These are phyloP conservation scores for Thecophora atra DNA, from an alignment of 2,888 invertebrate genomes.

Conservation along the genomic window DNA sequence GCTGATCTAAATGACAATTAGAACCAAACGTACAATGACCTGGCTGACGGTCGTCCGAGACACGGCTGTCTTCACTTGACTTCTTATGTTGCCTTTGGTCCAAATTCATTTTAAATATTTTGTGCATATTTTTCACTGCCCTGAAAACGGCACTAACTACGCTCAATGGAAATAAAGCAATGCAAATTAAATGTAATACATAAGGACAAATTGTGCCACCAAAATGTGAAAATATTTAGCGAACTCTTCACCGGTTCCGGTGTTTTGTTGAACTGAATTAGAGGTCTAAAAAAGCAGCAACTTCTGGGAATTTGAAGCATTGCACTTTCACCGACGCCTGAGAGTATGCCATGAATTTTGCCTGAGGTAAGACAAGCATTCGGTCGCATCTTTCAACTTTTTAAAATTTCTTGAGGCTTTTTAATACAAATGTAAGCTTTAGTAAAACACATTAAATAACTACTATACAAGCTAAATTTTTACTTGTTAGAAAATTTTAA, in stretches of 20 bases:
- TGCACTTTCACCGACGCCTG: too few species aligned
- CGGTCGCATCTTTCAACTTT: too few species aligned
- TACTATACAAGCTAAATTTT: too few species aligned
- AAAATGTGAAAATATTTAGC: not conserved
- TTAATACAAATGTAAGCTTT: too few species aligned
- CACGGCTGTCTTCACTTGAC: not conserved
- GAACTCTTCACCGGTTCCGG: not conserved
- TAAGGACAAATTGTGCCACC: slow-evolving; percentile 4
- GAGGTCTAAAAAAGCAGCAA: slow-evolving; percentile 25
- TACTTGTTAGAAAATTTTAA: too few species aligned
- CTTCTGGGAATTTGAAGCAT: not conserved
- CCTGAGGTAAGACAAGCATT: too few species aligned
- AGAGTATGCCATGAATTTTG: too few species aligned
- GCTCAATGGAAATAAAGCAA: not conserved
- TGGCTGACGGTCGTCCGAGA: not conserved
- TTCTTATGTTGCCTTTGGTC: not conserved
- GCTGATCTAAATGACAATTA: slow-evolving; percentile 11
- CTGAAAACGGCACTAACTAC: not conserved
- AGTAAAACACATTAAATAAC: too few species aligned
- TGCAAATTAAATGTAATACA: slow-evolving; percentile 5
- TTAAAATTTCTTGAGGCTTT: too few species aligned
- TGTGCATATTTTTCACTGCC: slow-evolving; percentile 9
- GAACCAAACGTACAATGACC: not conserved
- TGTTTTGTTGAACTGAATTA: not conserved
- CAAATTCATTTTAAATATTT: not conserved